Conservation (phyloP, 2,888 invertebrate species). For the Noctua janthe region DNA sequence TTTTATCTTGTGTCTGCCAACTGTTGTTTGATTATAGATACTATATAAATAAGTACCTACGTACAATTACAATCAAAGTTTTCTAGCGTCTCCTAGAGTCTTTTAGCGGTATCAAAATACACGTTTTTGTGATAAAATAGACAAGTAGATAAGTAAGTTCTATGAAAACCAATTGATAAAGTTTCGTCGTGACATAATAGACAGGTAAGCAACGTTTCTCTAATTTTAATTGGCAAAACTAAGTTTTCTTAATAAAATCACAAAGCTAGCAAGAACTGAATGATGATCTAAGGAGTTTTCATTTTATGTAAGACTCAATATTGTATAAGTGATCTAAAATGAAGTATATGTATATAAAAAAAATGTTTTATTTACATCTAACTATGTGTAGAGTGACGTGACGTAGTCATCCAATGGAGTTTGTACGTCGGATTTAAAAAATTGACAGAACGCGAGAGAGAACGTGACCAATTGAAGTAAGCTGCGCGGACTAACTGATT, state of each 20-base stretch:
- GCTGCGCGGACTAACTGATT: neutral
- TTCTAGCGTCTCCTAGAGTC: too few relatives aligned
- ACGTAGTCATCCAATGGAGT: neutral
- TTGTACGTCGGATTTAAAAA: neutral
- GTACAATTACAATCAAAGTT: too few relatives aligned
- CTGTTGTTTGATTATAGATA: neutral
- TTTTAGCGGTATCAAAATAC: neutral
- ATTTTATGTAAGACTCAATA: neutral
- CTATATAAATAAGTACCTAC: neutral
- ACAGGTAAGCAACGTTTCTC: neutral
- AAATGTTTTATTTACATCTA: neutral
- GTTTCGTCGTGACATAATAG: neutral
- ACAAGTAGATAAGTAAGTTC: neutral
- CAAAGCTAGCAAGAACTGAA: neutral
- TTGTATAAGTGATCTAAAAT: neutral
- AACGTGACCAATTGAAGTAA: constrained; percentile 40
- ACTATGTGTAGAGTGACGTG: neutral
- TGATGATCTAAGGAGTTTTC: neutral
- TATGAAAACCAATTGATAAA: neutral
- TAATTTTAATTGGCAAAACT: neutral
- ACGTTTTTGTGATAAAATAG: neutral
- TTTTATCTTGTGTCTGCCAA: neutral
- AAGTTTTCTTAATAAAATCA: neutral
- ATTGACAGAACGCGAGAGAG: neutral
- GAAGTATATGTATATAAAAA: neutral